A percentile compares a stretch with the other conserved stretches of the same genome.
These are phyloP conservation scores for Tipula vernalis DNA, from an alignment of 2,888 invertebrate species.

Conservation along the genomic window DNA sequence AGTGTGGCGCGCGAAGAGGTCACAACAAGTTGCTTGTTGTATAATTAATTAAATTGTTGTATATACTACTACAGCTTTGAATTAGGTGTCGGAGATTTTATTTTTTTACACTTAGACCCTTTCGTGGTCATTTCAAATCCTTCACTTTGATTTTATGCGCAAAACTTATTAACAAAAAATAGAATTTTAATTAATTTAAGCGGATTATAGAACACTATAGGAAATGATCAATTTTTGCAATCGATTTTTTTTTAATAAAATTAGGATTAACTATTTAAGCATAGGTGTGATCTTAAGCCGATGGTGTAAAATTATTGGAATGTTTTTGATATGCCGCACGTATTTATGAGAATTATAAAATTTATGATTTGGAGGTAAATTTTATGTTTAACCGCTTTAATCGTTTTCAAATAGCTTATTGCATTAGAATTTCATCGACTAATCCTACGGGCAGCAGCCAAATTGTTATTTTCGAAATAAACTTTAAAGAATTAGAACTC, in stretches of 20 bases:
- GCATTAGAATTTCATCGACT: background rate
- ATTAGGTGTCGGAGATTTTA: background rate
- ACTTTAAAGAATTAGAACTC: no score
- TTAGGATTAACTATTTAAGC: background rate
- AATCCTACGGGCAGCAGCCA: no score
- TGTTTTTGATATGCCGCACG: background rate
- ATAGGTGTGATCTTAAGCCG: background rate
- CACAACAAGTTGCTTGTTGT: background rate
- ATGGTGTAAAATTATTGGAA: background rate
- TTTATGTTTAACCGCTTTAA: background rate
- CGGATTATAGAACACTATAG: background rate
- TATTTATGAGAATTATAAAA: background rate
- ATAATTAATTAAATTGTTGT: background rate
- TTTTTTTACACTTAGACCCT: background rate
- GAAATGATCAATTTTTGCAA: background rate
- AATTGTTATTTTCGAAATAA: no score
- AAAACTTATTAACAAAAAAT: background rate
- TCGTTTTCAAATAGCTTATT: background rate
- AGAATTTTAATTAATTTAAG: background rate
- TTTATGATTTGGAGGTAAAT: background rate
- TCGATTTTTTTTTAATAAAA: background rate
- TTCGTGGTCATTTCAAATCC: background rate
- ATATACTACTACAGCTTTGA: background rate
- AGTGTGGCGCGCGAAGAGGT: background rate
- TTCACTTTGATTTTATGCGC: background rate